A percentile compares a stretch with the other conserved stretches of the same genome.
Conservation (phyloP, 2,113 vertebrate species). For the Pampusana beccarii region DNA sequence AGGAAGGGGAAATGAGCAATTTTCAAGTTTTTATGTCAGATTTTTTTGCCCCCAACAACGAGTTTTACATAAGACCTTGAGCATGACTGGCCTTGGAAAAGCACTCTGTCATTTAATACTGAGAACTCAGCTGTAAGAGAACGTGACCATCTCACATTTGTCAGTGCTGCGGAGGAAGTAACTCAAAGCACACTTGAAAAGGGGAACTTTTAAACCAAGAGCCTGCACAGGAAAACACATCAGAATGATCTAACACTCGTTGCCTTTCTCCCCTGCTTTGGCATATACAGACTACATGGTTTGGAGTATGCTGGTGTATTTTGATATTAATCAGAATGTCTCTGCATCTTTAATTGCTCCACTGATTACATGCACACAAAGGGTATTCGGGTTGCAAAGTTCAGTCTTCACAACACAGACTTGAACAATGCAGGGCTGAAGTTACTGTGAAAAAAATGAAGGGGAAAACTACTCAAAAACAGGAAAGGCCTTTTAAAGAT, state of each 20-base stretch:
- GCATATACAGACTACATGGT: not conserved
- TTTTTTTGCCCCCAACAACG: not conserved
- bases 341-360: not conserved
- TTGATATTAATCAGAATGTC: not conserved
- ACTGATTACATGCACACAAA: not conserved
- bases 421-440: not conserved
- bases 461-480: not conserved
- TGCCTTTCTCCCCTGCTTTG: not conserved
- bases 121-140: not conserved
- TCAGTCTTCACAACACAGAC: not conserved
- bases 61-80: conserved; percentile 12
- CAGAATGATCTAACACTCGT: not conserved
- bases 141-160: conserved; percentile 14
- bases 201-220: conserved; percentile 24
- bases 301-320: not conserved
- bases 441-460: not conserved
- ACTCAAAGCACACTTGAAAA: conserved; percentile 27
- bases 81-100: not conserved
- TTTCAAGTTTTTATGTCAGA: conserved; percentile 16
- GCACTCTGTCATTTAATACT: not conserved
- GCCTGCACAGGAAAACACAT: not conserved
- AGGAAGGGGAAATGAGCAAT: conserved; percentile 58
- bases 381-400: not conserved
- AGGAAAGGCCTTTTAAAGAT: not conserved
- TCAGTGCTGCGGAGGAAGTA: conserved; percentile 21